phyloP scores from a whole-genome alignment of 2,113 vertebrate species.

The Mus spicilegus region DNA sequence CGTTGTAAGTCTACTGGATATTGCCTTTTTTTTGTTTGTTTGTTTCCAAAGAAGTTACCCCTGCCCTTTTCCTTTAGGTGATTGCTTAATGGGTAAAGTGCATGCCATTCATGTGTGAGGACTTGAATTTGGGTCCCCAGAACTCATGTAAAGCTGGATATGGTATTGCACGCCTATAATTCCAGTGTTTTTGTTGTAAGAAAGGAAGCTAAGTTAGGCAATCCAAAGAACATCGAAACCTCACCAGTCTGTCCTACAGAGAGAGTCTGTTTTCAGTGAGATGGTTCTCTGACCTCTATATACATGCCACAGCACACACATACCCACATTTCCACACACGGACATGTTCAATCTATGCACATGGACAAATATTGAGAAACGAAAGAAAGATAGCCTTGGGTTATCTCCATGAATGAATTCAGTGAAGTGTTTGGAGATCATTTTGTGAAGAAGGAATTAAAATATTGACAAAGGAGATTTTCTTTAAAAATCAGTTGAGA shows the following conservation, averaged over 20 bases:
- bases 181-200: not conserved
- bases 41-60: not conserved
- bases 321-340: not conserved
- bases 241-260: not conserved
- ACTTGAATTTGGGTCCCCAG: not conserved
- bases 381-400: not conserved
- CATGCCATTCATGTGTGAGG: not conserved
- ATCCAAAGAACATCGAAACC: too few relatives aligned
- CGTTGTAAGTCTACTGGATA: not conserved
- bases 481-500: not conserved
- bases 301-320: not conserved
- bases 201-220: not conserved
- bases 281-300: not conserved
- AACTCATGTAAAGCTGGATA: not conserved
- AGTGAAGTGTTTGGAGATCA: constrained; percentile 27
- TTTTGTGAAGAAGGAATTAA: constrained; percentile 41
- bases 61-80: not conserved
- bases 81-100: too few relatives aligned
- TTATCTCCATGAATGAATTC: not conserved
- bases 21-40: not conserved
- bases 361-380: too few relatives aligned
- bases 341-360: not conserved
- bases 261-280: not conserved
- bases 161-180: not conserved
- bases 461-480: constrained; percentile 47